Evolutionary conservation across 1,140 invertebrate genomes (phyloP).

Genomic region (Monochamus saltuarius): DNA sequence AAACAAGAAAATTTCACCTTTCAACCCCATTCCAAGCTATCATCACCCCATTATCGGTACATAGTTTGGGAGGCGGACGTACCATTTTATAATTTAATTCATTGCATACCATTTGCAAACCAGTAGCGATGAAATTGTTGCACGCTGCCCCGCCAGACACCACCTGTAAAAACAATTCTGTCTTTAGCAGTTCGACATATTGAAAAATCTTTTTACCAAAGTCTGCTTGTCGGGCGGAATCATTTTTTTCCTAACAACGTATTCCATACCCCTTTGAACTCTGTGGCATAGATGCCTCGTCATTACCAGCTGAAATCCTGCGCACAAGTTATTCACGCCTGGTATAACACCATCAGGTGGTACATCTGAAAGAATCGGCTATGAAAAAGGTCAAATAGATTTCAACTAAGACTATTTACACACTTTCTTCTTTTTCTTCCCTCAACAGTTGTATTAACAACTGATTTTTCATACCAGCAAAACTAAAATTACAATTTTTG

Average conservation of each 20-base stretch:
- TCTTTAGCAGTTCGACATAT: conserved; percentile 4
- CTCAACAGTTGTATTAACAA: conserved; percentile 56
- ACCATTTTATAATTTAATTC: conserved; percentile 66
- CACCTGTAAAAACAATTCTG: conserved; percentile 57
- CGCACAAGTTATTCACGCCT: conserved; percentile 81
- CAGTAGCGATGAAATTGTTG: conserved; percentile 78
- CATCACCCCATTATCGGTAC: conserved; percentile 99
- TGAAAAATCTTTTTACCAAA: conserved; percentile 54
- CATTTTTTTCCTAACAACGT: conserved; percentile 62
- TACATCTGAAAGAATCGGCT: conserved; percentile 37
- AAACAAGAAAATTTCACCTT: conserved; percentile 53
- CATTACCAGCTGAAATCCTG: conserved; percentile 75
- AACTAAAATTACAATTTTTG: conserved; percentile 83
- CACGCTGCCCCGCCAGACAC: conserved; percentile 95
- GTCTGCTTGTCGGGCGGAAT: conserved; percentile 60
- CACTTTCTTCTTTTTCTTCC: conserved; percentile 63
- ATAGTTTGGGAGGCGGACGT: conserved; percentile 81
- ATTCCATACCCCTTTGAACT: conserved; percentile 81
- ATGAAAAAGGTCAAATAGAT: neutral
- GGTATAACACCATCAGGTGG: conserved; percentile 72
- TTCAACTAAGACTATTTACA: conserved; percentile 17
- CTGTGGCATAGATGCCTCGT: conserved; percentile 78
- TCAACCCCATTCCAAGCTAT: conserved; percentile 98
- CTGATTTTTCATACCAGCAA: conserved; percentile 70
- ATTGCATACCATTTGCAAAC: conserved; percentile 68